Conservation (phyloP, 35 echinoderm and acorn worm genomes). For the Lytechinus variegatus region DNA sequence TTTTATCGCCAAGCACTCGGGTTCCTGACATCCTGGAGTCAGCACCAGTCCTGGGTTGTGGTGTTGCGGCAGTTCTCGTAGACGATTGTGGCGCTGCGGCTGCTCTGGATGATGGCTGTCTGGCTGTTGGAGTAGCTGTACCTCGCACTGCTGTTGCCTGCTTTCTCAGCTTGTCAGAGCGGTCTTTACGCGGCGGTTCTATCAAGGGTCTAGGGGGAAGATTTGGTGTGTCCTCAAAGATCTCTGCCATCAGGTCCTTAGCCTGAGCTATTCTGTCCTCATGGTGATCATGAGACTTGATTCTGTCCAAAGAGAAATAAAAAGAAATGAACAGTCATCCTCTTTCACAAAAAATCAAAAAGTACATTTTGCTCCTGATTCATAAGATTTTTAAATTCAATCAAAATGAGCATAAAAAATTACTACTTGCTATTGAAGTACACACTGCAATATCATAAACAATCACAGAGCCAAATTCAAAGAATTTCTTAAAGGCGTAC, state of each 20-base stretch:
- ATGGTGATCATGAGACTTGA: constrained; percentile 59
- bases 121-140: not conserved
- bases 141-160: not conserved
- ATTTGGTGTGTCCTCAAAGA: constrained; percentile 63
- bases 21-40: not conserved
- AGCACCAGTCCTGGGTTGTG: not conserved
- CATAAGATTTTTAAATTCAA: too few species aligned
- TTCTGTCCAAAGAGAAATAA: constrained; percentile 40
- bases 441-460: too few species aligned
- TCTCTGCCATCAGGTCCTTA: constrained; percentile 79
- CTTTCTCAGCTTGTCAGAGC: constrained; percentile 26
- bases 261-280: constrained; percentile 81
- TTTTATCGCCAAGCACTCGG: not conserved
- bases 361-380: too few species aligned
- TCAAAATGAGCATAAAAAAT: too few species aligned
- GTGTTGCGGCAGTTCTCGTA: not conserved
- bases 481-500: too few species aligned
- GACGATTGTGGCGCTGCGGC: not conserved
- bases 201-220: not conserved
- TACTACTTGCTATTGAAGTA: too few species aligned
- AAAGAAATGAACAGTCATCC: not conserved
- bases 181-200: constrained; percentile 26
- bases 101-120: not conserved
- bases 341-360: not conserved
- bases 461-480: too few species aligned